Conservation (phyloP, 2,888 invertebrate species). For the Troides oblongomaculatus region DNA sequence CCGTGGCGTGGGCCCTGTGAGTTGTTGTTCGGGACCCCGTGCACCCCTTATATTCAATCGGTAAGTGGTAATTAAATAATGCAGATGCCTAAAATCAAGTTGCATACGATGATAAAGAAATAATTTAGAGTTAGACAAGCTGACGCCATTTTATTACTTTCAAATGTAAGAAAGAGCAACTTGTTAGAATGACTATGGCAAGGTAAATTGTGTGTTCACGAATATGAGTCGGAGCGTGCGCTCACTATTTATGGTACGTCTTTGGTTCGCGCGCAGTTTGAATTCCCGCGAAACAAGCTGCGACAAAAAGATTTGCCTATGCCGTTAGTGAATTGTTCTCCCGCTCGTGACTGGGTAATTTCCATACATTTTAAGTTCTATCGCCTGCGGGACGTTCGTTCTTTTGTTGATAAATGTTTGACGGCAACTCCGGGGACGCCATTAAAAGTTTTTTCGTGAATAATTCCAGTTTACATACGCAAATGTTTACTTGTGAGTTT, state of each 20-base stretch:
- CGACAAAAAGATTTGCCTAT: slow-evolving; percentile 79
- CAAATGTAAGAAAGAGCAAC: slow-evolving; percentile 32
- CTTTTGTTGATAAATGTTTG: slow-evolving; percentile 81
- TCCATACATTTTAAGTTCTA: slow-evolving; percentile 80
- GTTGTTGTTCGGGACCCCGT: too few species aligned
- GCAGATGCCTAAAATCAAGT: too few species aligned
- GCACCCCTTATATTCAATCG: too few species aligned
- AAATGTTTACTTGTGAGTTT: slow-evolving; percentile 79
- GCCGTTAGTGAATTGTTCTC: slow-evolving; percentile 80
- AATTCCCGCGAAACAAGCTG: slow-evolving; percentile 74
- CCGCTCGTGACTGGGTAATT: slow-evolving; percentile 79
- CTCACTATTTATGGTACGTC: slow-evolving; percentile 29
- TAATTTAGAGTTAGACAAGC: slow-evolving; percentile 17
- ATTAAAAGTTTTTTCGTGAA: slow-evolving; percentile 81
- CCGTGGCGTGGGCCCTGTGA: too few species aligned
- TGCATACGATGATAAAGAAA: slow-evolving; percentile 1
- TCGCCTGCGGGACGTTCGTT: slow-evolving; percentile 80
- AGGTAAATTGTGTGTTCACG: slow-evolving; percentile 27
- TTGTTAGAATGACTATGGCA: slow-evolving; percentile 32
- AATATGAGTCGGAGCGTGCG: slow-evolving; percentile 29
- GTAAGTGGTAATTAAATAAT: too few species aligned
- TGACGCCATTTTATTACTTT: slow-evolving; percentile 24
- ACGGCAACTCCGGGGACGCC: slow-evolving; percentile 80
- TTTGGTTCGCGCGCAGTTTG: slow-evolving; percentile 51
- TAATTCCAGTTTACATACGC: slow-evolving; percentile 80